Evolutionary conservation across 2,113 vertebrate species (phyloP).

Genomic region (Apistogramma diplotaenia): DNA sequence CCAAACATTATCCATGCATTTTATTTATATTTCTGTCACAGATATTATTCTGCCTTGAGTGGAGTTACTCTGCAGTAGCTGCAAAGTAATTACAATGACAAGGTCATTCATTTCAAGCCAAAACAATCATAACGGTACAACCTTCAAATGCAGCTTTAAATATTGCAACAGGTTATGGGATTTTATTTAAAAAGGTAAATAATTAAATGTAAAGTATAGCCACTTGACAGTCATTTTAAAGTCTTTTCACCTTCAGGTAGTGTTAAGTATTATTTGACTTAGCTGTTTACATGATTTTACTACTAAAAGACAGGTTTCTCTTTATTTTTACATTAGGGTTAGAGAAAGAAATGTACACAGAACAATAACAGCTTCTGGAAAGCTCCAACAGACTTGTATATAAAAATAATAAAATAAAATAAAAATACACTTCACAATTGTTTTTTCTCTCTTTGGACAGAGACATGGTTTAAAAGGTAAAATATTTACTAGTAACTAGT

Average conservation of each 20-base stretch:
- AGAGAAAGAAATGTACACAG: background rate
- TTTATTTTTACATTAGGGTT: background rate
- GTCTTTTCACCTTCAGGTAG: background rate
- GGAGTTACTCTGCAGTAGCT: background rate
- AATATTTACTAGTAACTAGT: background rate
- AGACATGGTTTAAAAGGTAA: background rate
- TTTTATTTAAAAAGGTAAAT: background rate
- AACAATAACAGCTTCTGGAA: background rate
- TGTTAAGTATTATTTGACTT: slow-evolving; percentile 6
- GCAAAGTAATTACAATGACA: background rate
- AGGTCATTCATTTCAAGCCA: background rate
- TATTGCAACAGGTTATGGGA: slow-evolving; percentile 1
- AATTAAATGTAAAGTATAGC: background rate
- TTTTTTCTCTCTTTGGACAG: slow-evolving; percentile 4
- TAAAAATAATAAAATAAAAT: no score
- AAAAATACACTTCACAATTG: slow-evolving; percentile 36
- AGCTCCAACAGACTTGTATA: background rate
- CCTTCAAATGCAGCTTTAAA: background rate
- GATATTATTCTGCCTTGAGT: background rate
- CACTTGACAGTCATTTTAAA: slow-evolving; percentile 1
- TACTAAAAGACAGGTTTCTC: background rate
- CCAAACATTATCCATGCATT: background rate
- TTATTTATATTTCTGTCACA: slow-evolving; percentile 19
- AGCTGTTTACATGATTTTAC: background rate
- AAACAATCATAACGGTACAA: slow-evolving; percentile 25